Evolutionary conservation across 2,113 vertebrate species (phyloP).

Genomic region (Malurus alboscapulatus): DNA sequence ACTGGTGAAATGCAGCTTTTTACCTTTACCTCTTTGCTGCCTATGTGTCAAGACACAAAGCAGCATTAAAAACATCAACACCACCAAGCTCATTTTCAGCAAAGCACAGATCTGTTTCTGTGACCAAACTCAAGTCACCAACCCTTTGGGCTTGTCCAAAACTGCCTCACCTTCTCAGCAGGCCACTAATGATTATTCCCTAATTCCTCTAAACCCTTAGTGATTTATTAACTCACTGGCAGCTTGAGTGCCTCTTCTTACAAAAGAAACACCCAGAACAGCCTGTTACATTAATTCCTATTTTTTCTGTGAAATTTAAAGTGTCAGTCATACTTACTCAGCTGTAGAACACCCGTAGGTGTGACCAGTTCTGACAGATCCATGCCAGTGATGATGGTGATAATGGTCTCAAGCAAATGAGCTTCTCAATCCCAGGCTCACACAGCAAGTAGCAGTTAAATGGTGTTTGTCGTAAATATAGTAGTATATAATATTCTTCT

Average conservation of each 20-base stretch:
- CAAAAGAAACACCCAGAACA: neutral
- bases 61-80: neutral
- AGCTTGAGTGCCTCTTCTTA: neutral
- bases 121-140: neutral
- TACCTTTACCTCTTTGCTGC: neutral
- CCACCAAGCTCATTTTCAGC: neutral
- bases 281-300: neutral
- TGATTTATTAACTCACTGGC: neutral
- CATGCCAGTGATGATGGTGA: neutral
- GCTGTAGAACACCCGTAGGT: accelerated
- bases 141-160: neutral
- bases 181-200: neutral
- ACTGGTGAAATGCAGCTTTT: neutral
- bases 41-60: neutral
- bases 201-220: neutral
- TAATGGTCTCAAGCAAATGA: neutral
- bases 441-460: neutral
- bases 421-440: neutral
- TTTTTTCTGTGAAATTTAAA: neutral
- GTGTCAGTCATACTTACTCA: neutral
- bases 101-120: neutral
- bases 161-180: neutral
- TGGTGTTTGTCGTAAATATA: neutral
- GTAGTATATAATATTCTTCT: neutral
- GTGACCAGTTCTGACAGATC: neutral